Base-by-base conservation (phyloP, 2,113 vertebrate genomes). In the Anhinga rufa region DNA sequence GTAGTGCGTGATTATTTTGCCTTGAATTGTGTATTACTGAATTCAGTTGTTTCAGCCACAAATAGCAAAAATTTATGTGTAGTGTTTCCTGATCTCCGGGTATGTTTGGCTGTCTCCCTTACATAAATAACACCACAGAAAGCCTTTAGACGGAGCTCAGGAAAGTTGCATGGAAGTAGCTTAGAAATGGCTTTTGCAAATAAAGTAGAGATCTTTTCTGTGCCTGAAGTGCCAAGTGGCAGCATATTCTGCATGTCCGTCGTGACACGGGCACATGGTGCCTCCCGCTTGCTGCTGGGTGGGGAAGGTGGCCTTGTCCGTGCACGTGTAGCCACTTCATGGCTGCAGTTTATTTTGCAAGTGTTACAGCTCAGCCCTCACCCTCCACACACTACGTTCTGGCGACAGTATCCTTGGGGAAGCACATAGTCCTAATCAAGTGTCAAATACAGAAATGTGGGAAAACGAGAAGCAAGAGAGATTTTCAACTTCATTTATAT, bases 251-350 rank as follows among this genome's bases (percentile, higher is more conserved):
- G 0, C 1, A 1, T 15, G 17, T 42, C 10, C 31, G 19, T 17
- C 1, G 1, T 32, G 4, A 4, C 5, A 2, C 2, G 1, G 17
- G 51, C 32, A 14, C 0, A 0, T 0, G 4, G 12, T 70, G 72
- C 10, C 24, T 29, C n/a, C 54, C 0, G 0, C 66, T 22, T 2
- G 7, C 52, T 4, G 3, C 19, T 0, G 52, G 7, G 19, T 0
- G 52, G 7, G 19, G 17, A 48, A 46, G 42, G 32, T 5, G 49
- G 7, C 46, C 19, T 6, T 4, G 4, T 7, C 49, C 0, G 1
- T 6, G 8, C 62, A 7, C 6, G 1, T 6, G 34, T 9, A 38
- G 49, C 28, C 72, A 1, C 74, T 20, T 15, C 10, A 1, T 2
- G 9, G 25, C 51, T 32, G 29, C 32, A 0, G 5, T 10, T 46